These are phyloP conservation scores for Microtus montanus DNA, from an alignment of 2,113 vertebrate species.

Conservation along the genomic window DNA sequence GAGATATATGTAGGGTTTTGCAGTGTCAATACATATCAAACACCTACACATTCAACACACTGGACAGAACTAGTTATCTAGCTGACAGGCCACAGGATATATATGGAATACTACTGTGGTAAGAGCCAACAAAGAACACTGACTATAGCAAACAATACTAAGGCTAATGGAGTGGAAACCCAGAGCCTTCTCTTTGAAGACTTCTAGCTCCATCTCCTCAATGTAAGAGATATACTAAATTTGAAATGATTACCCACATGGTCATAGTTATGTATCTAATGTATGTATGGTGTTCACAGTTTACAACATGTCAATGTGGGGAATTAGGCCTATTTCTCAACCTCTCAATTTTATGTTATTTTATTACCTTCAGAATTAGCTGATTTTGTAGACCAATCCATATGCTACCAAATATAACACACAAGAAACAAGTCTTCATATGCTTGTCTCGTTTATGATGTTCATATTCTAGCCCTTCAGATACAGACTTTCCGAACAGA, in stretches of 20 bases:
- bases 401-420: constrained; percentile 41
- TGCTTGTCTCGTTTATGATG: constrained; percentile 45
- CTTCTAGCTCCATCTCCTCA: not conserved
- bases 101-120: too few species aligned
- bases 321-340: constrained; percentile 1
- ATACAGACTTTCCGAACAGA: constrained; percentile 1
- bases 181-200: not conserved
- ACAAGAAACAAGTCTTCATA: constrained; percentile 50
- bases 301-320: not conserved
- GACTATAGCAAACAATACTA: not conserved
- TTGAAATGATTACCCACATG: constrained; percentile 25
- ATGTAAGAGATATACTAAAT: not conserved
- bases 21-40: too few species aligned
- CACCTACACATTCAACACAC: not conserved
- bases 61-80: not conserved
- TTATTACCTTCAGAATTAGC: constrained; percentile 43
- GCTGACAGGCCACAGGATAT: not conserved
- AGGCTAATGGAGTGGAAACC: not conserved
- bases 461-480: constrained; percentile 1
- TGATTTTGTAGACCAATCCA: constrained; percentile 42
- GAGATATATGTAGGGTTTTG: not conserved
- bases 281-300: not conserved
- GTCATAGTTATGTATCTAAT: not conserved
- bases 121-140: not conserved
- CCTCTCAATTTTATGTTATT: constrained; percentile 41